Percentiles rank a stretch among this genome's conserved stretches.
phyloP scores from a whole-genome alignment of 1,140 invertebrate genomes.

The Formica exsecta region DNA sequence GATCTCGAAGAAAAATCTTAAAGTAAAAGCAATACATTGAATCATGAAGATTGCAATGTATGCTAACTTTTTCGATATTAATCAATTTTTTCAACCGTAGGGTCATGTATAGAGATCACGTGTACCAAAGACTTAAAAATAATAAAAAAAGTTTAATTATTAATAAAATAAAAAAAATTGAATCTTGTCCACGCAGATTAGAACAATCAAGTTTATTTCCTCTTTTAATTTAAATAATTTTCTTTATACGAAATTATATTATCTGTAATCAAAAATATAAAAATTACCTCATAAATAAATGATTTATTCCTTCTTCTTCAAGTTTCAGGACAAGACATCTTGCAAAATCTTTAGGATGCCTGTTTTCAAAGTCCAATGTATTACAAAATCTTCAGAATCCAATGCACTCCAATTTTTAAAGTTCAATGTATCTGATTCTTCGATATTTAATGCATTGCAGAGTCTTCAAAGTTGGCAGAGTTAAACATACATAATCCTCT shows the following conservation, averaged over 20 bases:
- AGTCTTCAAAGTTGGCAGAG: not conserved
- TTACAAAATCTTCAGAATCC: not conserved
- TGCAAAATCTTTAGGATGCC: not conserved
- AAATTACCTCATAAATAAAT: constrained; percentile 25
- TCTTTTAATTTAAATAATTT: constrained; percentile 12
- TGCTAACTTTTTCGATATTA: not conserved
- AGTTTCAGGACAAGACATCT: not conserved
- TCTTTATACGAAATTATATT: not conserved
- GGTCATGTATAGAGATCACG: not conserved
- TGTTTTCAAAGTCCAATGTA: not conserved
- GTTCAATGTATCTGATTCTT: not conserved
- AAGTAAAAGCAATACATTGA: not conserved
- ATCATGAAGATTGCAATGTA: constrained; percentile 15
- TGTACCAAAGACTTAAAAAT: not conserved
- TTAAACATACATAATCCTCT: not conserved
- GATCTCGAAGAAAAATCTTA: not conserved
- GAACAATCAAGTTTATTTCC: not conserved
- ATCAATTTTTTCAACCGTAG: not conserved
- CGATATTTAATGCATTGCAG: not conserved
- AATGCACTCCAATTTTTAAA: constrained; percentile 14
- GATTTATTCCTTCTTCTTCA: not conserved
- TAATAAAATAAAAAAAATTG: not conserved
- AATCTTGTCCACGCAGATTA: not conserved
- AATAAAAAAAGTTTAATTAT: not conserved
- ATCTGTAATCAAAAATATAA: not conserved